phyloP scores from a whole-genome alignment of 2,113 vertebrate species.

The Hippoglossus stenolepis region DNA sequence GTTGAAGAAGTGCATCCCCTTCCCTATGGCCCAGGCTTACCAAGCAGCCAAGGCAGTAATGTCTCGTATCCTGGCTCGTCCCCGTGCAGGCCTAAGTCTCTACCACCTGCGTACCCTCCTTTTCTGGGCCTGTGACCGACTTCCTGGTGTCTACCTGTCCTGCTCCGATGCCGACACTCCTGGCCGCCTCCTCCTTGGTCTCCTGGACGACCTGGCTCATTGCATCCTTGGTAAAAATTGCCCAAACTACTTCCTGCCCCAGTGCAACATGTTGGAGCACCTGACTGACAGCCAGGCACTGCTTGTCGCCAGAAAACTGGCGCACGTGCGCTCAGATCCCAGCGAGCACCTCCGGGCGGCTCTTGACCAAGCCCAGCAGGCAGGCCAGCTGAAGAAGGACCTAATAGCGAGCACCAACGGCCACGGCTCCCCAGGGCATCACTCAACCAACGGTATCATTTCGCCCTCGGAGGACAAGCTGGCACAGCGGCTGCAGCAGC shows the following conservation, averaged over 20 bases:
- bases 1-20: slow-evolving; percentile 87
- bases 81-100: slow-evolving; percentile 82
- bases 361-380: slow-evolving; percentile 86
- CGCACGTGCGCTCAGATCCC: slow-evolving; percentile 86
- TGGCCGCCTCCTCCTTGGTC: slow-evolving; percentile 86
- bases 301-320: slow-evolving; percentile 82
- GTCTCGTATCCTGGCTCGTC: slow-evolving; percentile 84
- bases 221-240: slow-evolving; percentile 86
- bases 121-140: slow-evolving; percentile 90
- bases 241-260: slow-evolving; percentile 88
- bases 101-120: slow-evolving; percentile 88
- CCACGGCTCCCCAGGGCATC: slow-evolving; percentile 75
- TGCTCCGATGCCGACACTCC: slow-evolving; percentile 80
- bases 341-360: slow-evolving; percentile 84
- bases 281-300: slow-evolving; percentile 78
- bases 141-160: slow-evolving; percentile 84
- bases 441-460: slow-evolving; percentile 67
- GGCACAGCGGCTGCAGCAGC: slow-evolving; percentile 84
- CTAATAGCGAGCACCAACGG: slow-evolving; percentile 70
- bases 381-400: slow-evolving; percentile 83
- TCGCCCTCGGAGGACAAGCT: slow-evolving; percentile 83
- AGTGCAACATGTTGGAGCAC: slow-evolving; percentile 86
- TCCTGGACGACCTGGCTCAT: slow-evolving; percentile 87
- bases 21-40: slow-evolving; percentile 87
- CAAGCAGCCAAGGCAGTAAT: slow-evolving; percentile 86